phyloP scores from a whole-genome alignment of 2,113 vertebrate species.

The Tachysurus vachellii region DNA sequence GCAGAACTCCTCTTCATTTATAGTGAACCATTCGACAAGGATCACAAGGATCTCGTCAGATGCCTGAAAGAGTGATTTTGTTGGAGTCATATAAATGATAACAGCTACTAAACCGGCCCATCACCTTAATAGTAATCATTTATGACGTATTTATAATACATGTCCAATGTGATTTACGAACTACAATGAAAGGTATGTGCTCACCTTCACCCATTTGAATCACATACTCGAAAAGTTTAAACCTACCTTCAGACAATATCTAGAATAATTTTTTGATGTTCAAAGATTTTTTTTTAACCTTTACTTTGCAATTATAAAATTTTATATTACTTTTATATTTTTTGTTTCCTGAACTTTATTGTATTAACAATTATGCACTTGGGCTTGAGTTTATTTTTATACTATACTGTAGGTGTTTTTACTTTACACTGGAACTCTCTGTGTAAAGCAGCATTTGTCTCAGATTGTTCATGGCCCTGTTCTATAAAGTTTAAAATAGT shows the following conservation, averaged over 20 bases:
- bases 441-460: neutral
- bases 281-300: too few relatives aligned
- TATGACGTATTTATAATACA: neutral
- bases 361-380: neutral
- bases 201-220: too few relatives aligned
- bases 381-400: too few relatives aligned
- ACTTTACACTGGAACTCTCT: neutral
- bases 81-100: neutral
- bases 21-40: neutral
- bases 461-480: neutral
- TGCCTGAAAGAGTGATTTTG: neutral
- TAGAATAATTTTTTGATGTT: too few relatives aligned
- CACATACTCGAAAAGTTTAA: too few relatives aligned
- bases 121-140: neutral
- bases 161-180: too few relatives aligned
- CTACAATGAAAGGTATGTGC: too few relatives aligned
- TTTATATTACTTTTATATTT: neutral
- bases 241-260: too few relatives aligned
- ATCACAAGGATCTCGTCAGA: neutral
- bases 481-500: neutral
- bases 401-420: too few relatives aligned
- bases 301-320: neutral
- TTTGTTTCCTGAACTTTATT: too few relatives aligned
- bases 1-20: neutral
- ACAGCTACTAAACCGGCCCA: neutral